Percentiles rank a stretch among this genome's conserved stretches.
phyloP scores from a whole-genome alignment of 2,113 vertebrate genomes.

The Ptyas mucosa region DNA sequence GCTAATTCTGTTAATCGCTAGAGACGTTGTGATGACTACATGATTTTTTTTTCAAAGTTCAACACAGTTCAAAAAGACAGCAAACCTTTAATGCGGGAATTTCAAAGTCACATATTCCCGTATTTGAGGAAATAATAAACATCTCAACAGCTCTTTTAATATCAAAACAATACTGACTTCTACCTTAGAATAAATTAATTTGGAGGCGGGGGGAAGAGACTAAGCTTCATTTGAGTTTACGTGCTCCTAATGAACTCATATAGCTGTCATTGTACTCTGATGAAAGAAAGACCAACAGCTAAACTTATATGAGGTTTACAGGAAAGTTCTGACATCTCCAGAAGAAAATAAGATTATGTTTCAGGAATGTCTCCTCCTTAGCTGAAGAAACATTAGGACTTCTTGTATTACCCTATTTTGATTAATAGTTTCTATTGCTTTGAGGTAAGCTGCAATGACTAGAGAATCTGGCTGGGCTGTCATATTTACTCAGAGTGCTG shows the following conservation, averaged over 20 bases:
- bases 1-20: neutral
- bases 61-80: neutral
- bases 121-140: neutral
- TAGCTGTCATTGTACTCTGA: neutral
- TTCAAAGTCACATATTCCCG: neutral
- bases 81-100: neutral
- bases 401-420: neutral
- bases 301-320: neutral
- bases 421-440: neutral
- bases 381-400: neutral
- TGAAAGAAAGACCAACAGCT: neutral
- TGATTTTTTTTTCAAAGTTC: conserved; percentile 2
- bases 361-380: neutral
- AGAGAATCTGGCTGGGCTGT: neutral
- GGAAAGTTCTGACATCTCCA: neutral
- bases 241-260: neutral
- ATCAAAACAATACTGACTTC: neutral
- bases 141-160: neutral
- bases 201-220: neutral
- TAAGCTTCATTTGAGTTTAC: neutral
- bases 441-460: neutral
- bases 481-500: neutral
- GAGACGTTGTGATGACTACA: conserved; percentile 11
- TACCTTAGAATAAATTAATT: neutral
- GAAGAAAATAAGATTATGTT: neutral